Base-by-base conservation (phyloP, 2,888 invertebrate genomes). In the Xestia sexstrigata region DNA sequence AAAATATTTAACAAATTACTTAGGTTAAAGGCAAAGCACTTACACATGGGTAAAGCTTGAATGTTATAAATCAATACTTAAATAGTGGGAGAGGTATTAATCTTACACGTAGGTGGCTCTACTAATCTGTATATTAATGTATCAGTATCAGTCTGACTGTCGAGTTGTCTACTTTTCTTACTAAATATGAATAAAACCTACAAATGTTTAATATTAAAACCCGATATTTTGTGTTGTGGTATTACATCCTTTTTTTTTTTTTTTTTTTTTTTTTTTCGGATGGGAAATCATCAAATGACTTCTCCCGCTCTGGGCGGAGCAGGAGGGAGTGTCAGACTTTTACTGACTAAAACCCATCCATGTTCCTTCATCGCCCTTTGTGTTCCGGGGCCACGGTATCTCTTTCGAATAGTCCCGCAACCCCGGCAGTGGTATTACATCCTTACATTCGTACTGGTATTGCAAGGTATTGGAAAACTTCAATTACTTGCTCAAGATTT, bases 101-200 rank as follows among this genome's bases (percentile, higher is more conserved):
- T 86, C 86, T 86, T 84, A 45, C 70, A 85, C 86, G 84, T 85
- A 80, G 84, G 86, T 85, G 86, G 86, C 39, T 78, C 71, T 47
- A 81, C 42, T 84, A 85, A 85, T 86, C 87, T 85, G 66, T 75
- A 67, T 83, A 85, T 86, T 83, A 86, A 85, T 85, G 84, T 86
- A 62, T 78, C 42, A 76, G 45, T 78, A 83, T 86, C 74, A 83
- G 75, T 86, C 60, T 67, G 42, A 67, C 70, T 67, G 81, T 76
- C 87, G 26, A 74, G 73, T 62, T 84, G 72, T 87, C 75, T 78
- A 73, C 77, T 80, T 79, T 80, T 60, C 71, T 76, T 68, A 70
- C 74, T 77, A 74, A 81, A 68, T 78, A 76, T 60, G 74, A 70
- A 71, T 74, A 74, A 82, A 85, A 65, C 47, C 60, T 74, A 66